Evolutionary conservation across 2,888 invertebrate species (phyloP), one percentile per base, ranked within the genome.

Genomic region (Drosophila ezoana): DNA sequence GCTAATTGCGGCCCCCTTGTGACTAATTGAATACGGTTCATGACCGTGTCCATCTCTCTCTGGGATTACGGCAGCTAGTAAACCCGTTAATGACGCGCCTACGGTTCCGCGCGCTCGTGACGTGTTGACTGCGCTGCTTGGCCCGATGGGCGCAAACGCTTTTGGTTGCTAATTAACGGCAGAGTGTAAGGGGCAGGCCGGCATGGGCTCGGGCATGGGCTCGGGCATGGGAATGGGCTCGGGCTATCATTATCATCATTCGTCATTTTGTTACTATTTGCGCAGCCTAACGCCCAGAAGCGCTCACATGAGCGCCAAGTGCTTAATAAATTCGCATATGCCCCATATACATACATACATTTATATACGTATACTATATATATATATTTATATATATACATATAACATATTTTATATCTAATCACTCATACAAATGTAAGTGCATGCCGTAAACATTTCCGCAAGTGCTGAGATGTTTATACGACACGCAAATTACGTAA

Each of bases 241-340:
- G n/a, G n/a, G 44, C 51, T 67, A 67, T 67, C 57, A 76, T 67
- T 75, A 69, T 62, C 65, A 66, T 75, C 75, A 75, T 59, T 68
- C 61, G 78, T 72, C 79, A 81, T 72, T 67, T 72, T 54, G 56
- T 71, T 69, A 23, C 67, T 76, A 66, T 80, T 79, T 72, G 64
- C 53, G 43, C 61, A 60, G 49, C 45, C 45, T 37, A 70, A 71
- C 45, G 66, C 56, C 56, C 59, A 66, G 44, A 37, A 57, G 45
- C 28, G 41, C 76, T 85, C 80, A 87, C 85, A 82, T 87, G 73
- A 78, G 81, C 71, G 32, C n/a, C 52, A 49, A 78, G 59, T 65
- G 64, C 61, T 77, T 67, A 48, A 72, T 35, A 70, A 62, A 70
- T 81, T 72, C 71, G 61, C 78, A 67, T 75, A 66, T 72, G 45